Evolutionary conservation across 2,888 invertebrate genomes (phyloP).

Genomic region (Agrotis segetum): DNA sequence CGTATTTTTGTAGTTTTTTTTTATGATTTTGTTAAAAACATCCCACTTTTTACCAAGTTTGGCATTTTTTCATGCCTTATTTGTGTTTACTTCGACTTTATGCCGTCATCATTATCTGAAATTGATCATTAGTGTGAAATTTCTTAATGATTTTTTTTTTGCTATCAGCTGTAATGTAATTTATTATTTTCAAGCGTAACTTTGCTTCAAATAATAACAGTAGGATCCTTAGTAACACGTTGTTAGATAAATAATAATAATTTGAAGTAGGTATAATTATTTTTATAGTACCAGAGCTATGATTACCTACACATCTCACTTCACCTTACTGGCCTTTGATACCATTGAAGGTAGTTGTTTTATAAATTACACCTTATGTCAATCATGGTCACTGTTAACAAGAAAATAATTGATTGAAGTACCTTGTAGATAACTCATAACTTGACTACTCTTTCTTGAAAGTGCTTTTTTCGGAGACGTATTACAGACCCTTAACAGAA

Average conservation of each 20-base stretch:
- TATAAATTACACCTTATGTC: conserved; percentile 24
- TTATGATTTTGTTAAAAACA: no score
- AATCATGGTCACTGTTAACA: conserved; percentile 18
- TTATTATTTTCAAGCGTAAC: no score
- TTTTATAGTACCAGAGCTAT: not conserved
- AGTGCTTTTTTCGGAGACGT: not conserved
- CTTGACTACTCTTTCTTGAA: not conserved
- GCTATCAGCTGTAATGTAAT: no score
- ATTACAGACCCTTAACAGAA: no score
- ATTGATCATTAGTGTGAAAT: no score
- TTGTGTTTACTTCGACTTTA: no score
- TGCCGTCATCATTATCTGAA: no score
- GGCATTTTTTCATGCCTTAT: no score
- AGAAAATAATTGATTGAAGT: conserved; percentile 18
- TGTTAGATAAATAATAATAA: not conserved
- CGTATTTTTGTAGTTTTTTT: no score
- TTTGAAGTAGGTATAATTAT: conserved; percentile 1
- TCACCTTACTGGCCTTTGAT: conserved; percentile 18
- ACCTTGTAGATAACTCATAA: not conserved
- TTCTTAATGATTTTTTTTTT: no score
- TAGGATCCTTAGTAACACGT: not conserved
- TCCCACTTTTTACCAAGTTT: no score
- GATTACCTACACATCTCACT: conserved; percentile 12
- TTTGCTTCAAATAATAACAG: no score
- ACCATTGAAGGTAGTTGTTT: conserved; percentile 19